Evolutionary conservation across 2,888 invertebrate genomes (phyloP).

Genomic region (Dryococelus australis): DNA sequence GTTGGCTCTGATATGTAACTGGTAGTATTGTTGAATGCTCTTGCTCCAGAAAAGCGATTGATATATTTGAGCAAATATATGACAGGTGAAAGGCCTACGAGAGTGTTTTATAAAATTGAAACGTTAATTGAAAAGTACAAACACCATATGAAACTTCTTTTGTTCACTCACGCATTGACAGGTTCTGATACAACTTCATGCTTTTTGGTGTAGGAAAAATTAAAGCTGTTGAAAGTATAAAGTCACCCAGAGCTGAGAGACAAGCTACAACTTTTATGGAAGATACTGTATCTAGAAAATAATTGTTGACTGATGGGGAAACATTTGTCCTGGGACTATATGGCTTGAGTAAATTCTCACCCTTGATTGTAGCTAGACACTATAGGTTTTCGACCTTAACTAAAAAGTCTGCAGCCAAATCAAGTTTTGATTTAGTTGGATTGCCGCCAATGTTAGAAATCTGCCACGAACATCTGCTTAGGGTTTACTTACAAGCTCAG

Average conservation of each 20-base stretch:
- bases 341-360: neutral
- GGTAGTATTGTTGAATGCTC: too few relatives aligned
- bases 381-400: neutral
- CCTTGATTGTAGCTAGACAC: neutral
- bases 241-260: neutral
- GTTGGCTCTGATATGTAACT: too few relatives aligned
- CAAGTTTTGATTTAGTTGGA: neutral
- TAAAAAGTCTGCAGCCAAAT: neutral
- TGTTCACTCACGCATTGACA: neutral
- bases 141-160: neutral
- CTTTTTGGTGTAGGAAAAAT: neutral
- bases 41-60: too few relatives aligned
- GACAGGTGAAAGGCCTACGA: too few relatives aligned
- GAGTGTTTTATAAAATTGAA: too few relatives aligned
- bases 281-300: neutral
- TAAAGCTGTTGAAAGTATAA: neutral
- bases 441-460: neutral
- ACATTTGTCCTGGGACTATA: neutral
- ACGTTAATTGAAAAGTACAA: too few relatives aligned
- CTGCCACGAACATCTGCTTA: neutral
- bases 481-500: conserved; percentile 13
- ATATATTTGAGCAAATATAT: too few relatives aligned
- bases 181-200: neutral
- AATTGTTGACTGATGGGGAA: neutral
- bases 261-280: neutral